Base-by-base conservation (phyloP, 2,797 vertebrate species). In the Xenops minutus region DNA sequence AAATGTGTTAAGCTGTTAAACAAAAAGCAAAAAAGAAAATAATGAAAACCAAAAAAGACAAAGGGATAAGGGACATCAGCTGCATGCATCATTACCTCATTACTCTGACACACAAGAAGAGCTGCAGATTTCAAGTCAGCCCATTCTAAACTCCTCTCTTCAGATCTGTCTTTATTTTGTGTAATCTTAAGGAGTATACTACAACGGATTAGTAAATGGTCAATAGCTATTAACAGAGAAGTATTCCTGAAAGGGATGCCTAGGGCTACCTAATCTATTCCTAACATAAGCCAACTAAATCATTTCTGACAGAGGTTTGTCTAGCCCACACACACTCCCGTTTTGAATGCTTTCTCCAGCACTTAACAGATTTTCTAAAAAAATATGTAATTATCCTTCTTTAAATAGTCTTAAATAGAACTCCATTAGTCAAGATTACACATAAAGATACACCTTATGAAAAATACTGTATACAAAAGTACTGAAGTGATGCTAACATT, bases 1-100 rank as follows among this genome's bases (percentile, higher is more conserved):
- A 71, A 98, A 96, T 77, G 92, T 98, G 94, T 98, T 98, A 54
- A 99, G 95, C 99, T 99, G 89, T 6, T 80, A 90, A 86, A 39
- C 49, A 94, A 43, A 61, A 49, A 64, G 55, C 5, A 43, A 43
- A 48, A 44, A 32, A 54, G 16, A 37, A 52, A 34, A 58, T 12
- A 34, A 55, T 0, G 4, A 73, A 37, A 51, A 84, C 41, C 6
- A 61, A 72, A 72, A 39, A 62, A n/a, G 23, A 62, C 43, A 62
- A 62, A 41, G 27, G 30, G n/a, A 36, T 48, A 67, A 67, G n/a
- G 69, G 24, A 54, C 39, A 76, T 24, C 37, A 64, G 62, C 7
- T 62, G 46, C 22, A 22, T 13, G 62, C 18, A 61, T 55, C 34
- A 6, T 82, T 43, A 58, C 2, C 19, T 78, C 36, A 26, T 48